Evolutionary conservation across 2,113 vertebrate genomes (phyloP), one percentile per base, ranked within the genome.

Genomic region (Paedocypris sp.): DNA sequence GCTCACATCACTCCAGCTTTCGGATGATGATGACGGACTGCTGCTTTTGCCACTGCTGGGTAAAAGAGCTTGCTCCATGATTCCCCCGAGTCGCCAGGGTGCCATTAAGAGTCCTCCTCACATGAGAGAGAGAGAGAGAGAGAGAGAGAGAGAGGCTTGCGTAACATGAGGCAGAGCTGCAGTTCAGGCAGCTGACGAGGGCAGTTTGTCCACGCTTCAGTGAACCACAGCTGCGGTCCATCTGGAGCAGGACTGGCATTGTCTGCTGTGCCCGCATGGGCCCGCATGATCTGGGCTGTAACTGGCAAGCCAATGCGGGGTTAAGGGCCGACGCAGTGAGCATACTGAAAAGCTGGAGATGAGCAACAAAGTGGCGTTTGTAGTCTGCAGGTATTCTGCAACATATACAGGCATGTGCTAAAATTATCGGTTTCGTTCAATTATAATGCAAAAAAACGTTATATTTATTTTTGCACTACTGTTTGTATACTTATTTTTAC

Each of bases 211-310:
- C 57, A 66, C 29, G 64, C 54, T 66, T 56, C 57, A 46, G 31
- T 53, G 65, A 52, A 60, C 49, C 32, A 61, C 65, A 67, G 65
- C 65, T 67, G 65, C 28, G 49, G 32, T 61, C 65, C 65, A 67
- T 61, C 49, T 61, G 45, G 65, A 49, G 13, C 49, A 31, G 53
- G 47, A 22, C 39, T 48, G 32, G 49, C 58, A 52, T 61, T 61
- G 49, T 53, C 64, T 61, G 50, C 35, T 22, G 10, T 53, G 22
- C 50, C 31, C 13, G 32, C 36, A 47, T 58, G 26, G 20, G 45
- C 54, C 26, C 6, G n/a, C 63, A 29, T 16, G 52, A 62, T 22
- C 33, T 35, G 1, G 36, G 33, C 15, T 39, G 11, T 42, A 48
- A 52, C 26, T 51, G 47, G 25, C 60, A 42, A 19, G 26, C 8